phyloP scores from a whole-genome alignment of 2,888 invertebrate species.

The Acrobasis consociella region DNA sequence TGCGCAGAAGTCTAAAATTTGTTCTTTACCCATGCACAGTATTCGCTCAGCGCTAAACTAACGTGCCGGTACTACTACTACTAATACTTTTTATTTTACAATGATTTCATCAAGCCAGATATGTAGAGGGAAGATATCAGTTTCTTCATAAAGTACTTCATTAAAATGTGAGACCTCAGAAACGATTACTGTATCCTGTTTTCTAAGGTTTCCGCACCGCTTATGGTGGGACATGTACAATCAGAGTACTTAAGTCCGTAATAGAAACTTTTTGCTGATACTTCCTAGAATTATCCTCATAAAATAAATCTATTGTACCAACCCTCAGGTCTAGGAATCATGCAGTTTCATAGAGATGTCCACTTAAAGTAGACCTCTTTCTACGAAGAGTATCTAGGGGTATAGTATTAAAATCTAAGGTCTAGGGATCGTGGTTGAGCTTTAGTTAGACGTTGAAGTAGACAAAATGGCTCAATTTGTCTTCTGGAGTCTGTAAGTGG shows the following conservation, averaged over 20 bases:
- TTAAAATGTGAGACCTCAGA: conserved; percentile 10
- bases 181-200: conserved; percentile 12
- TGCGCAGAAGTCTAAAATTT: too few relatives aligned
- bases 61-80: too few relatives aligned
- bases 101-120: neutral
- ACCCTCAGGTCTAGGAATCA: conserved; percentile 25
- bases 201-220: neutral
- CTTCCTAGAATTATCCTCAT: conserved; percentile 23
- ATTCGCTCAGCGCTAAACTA: too few relatives aligned
- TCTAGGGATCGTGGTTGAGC: conserved; percentile 30
- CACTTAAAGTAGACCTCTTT: conserved; percentile 10
- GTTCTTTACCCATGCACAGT: too few relatives aligned
- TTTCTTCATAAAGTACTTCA: conserved; percentile 11
- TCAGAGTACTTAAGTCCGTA: conserved; percentile 14
- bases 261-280: conserved; percentile 25
- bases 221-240: conserved; percentile 1
- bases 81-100: too few relatives aligned
- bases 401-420: conserved; percentile 11
- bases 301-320: conserved; percentile 26
- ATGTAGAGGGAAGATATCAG: neutral
- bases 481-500: conserved; percentile 61
- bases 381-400: neutral
- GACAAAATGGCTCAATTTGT: conserved; percentile 70
- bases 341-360: conserved; percentile 7
- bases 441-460: conserved; percentile 54